Evolutionary conservation across 2,113 vertebrate species (phyloP), one percentile per base, ranked within the genome.

Genomic region (Guaruba guarouba): DNA sequence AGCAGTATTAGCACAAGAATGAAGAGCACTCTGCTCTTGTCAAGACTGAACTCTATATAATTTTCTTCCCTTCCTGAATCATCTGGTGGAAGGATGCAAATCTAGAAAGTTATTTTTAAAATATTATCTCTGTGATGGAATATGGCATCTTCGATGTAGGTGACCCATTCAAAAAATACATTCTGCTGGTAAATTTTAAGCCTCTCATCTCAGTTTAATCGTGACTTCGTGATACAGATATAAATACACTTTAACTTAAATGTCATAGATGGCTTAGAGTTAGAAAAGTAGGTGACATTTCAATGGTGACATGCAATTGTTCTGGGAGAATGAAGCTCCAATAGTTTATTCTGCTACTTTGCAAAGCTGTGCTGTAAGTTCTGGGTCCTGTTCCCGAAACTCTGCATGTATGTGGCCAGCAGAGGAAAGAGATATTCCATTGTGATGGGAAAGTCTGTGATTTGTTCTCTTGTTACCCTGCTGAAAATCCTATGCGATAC

Each of bases 41-140:
- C 70, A 95, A 93, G 59, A 55, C 25, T 91, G 67, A 96, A 15
- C 29, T 28, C 68, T 57, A 5, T 70, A 17, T 87, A 82, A 67
- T 91, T 94, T 93, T 95, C 75, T 46, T 92, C 71, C 51, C 13
- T 66, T 88, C 51, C 78, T 96, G 91, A 95, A 82, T 95, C 74
- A 89, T 86, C 39, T 74, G 27, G 54, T 89, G 31, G 24, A 86
- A 90, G 63, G 19, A 79, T 68, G 79, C 3, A 2, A 91, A 93
- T 86, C n/a, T 55, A 88, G 54, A 27, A 80, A 93, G 86, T 54
- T 93, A 82, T 93, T 93, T 88, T 92, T 4, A 86, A 83, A 91
- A 69, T 90, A 91, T 54, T 80, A 49, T 89, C 43, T 91, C 68
- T 41, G 1, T 62, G 44, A 77, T 69, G 23, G 67, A 82, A 82